phyloP scores from a whole-genome alignment of 2,797 vertebrate genomes.

The Somateria mollissima region DNA sequence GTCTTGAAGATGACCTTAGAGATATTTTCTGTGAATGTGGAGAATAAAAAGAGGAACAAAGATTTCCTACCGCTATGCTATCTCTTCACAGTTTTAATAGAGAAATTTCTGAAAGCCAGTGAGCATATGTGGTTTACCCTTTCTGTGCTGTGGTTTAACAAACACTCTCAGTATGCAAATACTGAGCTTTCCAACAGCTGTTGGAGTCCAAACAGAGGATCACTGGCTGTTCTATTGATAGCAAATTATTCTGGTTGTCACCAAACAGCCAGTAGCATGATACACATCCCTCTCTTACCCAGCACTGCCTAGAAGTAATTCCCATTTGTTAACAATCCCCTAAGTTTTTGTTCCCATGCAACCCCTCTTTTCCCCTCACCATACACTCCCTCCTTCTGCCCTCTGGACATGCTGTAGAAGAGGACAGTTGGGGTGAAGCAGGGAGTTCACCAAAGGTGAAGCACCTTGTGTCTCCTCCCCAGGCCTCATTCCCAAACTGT shows the following conservation, averaged over 20 bases:
- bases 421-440: neutral
- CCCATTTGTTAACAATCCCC: neutral
- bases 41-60: neutral
- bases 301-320: neutral
- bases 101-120: neutral
- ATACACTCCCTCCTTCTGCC: too few relatives aligned
- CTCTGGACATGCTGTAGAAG: too few relatives aligned
- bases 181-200: neutral
- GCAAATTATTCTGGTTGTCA: neutral
- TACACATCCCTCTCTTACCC: neutral
- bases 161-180: neutral
- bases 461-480: neutral
- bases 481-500: neutral
- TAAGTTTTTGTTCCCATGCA: neutral
- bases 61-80: neutral
- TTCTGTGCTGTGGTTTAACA: neutral
- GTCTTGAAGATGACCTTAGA: neutral
- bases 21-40: neutral
- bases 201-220: too few relatives aligned
- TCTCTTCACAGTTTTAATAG: neutral
- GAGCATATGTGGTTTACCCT: neutral
- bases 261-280: neutral
- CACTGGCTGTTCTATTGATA: rapidly evolving
- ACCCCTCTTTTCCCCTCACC: neutral
- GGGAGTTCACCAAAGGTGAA: neutral